Percentiles rank a stretch among this genome's conserved stretches.
These are phyloP conservation scores for Meloidogyne floridensis DNA, from an alignment of 1,140 invertebrate genomes.

Conservation along the genomic window DNA sequence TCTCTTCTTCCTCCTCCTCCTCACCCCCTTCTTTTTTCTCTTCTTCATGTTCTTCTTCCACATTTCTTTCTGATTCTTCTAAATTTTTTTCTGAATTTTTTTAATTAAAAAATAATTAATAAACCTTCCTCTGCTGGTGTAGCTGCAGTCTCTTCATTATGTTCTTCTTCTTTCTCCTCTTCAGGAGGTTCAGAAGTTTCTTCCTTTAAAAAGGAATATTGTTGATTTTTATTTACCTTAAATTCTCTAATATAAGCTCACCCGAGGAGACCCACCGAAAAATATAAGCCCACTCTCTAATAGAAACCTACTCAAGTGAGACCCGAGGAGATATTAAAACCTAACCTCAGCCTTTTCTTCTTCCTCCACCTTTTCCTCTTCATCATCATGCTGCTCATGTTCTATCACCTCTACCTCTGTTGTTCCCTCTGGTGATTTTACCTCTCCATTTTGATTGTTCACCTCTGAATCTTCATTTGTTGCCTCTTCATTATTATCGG, in stretches of 20 bases:
- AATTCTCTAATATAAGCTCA: no score
- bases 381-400: neutral
- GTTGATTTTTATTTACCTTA: neutral
- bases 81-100: neutral
- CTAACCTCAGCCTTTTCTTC: neutral
- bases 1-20: neutral
- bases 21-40: neutral
- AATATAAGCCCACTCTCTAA: no score
- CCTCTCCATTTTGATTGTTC: neutral
- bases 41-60: neutral
- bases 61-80: neutral
- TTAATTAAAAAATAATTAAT: neutral
- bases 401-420: neutral
- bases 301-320: no score
- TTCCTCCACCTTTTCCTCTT: neutral
- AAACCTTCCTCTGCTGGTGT: neutral
- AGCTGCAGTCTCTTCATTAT: neutral
- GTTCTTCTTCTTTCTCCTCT: slow-evolving; percentile 21
- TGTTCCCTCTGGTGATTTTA: neutral
- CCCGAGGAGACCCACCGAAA: no score
- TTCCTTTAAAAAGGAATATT: neutral
- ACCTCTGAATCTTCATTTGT: neutral
- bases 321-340: no score
- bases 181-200: neutral
- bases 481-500: neutral